phyloP scores from a whole-genome alignment of 1,140 invertebrate species.

The Sesamia nonagrioides region DNA sequence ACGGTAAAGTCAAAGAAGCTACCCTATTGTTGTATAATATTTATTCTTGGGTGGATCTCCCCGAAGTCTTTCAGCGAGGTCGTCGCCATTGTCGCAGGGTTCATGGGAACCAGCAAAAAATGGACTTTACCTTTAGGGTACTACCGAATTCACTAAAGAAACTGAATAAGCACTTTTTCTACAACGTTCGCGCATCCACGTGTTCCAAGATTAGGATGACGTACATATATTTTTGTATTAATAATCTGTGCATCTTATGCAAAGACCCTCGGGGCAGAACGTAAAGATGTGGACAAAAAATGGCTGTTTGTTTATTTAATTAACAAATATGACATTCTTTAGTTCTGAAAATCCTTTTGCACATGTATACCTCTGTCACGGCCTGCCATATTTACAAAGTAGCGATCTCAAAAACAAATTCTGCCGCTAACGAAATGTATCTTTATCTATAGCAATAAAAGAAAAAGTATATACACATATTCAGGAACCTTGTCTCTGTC shows the following conservation, averaged over 20 bases:
- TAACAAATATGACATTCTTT: conserved; percentile 49
- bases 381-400: neutral
- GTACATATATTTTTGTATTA: conserved; percentile 64
- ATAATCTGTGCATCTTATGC: conserved; percentile 74
- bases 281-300: conserved; percentile 25
- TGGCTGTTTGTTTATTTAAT: conserved; percentile 56
- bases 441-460: neutral
- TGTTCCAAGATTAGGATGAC: conserved; percentile 79
- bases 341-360: conserved; percentile 4
- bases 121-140: conserved; percentile 76
- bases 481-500: neutral
- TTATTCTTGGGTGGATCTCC: conserved; percentile 86
- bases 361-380: neutral
- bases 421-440: neutral
- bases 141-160: conserved; percentile 60
- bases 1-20: conserved; percentile 83
- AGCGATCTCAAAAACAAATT: conserved; percentile 4
- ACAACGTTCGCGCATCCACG: conserved; percentile 76
- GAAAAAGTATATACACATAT: neutral
- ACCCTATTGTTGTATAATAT: conserved; percentile 85
- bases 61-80: conserved; percentile 83
- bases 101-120: conserved; percentile 86
- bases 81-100: conserved; percentile 82
- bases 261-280: conserved; percentile 48
- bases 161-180: conserved; percentile 85